Evolutionary conservation across 2,113 vertebrate species (phyloP).

Genomic region (Atrichornis clamosus): DNA sequence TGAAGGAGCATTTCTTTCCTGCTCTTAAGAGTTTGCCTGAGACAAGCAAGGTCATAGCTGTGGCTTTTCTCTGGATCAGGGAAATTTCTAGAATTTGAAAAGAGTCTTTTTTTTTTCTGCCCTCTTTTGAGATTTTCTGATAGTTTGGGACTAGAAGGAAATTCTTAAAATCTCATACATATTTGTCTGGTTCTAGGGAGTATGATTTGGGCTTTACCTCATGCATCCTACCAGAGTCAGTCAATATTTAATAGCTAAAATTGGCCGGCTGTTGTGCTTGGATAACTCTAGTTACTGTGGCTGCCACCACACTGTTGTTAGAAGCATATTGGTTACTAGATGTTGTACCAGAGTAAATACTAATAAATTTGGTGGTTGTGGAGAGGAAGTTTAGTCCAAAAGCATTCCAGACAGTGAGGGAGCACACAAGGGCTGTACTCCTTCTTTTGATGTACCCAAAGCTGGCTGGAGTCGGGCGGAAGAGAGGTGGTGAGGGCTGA

Average conservation of each 20-base stretch:
- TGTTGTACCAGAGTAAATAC: constrained; percentile 35
- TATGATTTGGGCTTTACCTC: constrained; percentile 5
- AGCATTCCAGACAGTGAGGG: not conserved
- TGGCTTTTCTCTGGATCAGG: not conserved
- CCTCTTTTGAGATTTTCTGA: not conserved
- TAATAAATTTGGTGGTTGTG: constrained; percentile 33
- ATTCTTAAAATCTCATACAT: constrained; percentile 30
- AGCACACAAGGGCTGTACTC: not conserved
- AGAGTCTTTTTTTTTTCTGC: not conserved
- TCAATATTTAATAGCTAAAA: constrained; percentile 44
- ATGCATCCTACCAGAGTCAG: not conserved
- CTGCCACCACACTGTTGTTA: constrained; percentile 34
- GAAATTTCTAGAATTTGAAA: not conserved
- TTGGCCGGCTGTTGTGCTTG: not conserved
- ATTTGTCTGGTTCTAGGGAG: not conserved
- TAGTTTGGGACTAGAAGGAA: constrained; percentile 10
- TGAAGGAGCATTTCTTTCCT: not conserved
- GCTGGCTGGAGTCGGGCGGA: not conserved
- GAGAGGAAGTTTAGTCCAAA: constrained; percentile 16
- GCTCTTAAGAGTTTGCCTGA: not conserved
- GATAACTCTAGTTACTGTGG: not conserved
- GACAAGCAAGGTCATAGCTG: constrained; percentile 9
- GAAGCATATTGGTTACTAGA: constrained; percentile 23
- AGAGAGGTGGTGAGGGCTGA: not conserved
- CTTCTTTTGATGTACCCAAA: not conserved